Percentiles rank a stretch among this genome's conserved stretches.
phyloP scores from a whole-genome alignment of 2,113 vertebrate species.

The Gracilinanus agilis region DNA sequence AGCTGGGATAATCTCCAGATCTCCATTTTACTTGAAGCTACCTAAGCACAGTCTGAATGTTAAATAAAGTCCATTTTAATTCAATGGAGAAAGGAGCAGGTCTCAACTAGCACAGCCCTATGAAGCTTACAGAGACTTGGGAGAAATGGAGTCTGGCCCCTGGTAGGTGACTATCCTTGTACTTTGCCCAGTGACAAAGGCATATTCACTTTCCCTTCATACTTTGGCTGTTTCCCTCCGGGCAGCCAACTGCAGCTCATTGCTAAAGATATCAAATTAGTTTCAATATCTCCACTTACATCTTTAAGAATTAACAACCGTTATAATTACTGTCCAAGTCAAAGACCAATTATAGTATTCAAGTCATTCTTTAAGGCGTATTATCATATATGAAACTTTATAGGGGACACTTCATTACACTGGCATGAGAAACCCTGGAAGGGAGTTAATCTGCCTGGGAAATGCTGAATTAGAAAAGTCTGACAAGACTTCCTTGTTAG shows the following conservation, averaged over 20 bases:
- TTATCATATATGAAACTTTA: constrained; percentile 52
- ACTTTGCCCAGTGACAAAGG: background rate
- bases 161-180: background rate
- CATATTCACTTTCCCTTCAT: background rate
- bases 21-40: background rate
- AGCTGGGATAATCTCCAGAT: background rate
- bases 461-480: constrained; percentile 10
- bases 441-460: constrained; percentile 21
- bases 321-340: background rate
- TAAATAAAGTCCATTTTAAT: background rate
- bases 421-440: background rate
- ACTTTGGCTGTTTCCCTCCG: background rate
- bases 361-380: constrained; percentile 49
- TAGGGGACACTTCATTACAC: constrained; percentile 49
- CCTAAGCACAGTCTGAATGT: background rate
- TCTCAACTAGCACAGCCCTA: background rate
- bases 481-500: background rate
- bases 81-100: background rate
- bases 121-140: background rate
- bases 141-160: background rate
- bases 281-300: constrained; percentile 24
- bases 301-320: constrained; percentile 40
- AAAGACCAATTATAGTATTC: constrained; percentile 29
- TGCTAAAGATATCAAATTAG: constrained; percentile 36
- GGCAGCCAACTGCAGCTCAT: background rate